Evolutionary conservation across 2,888 invertebrate species (phyloP), one percentile per base, ranked within the genome.

Genomic region (Volucella inflata): DNA sequence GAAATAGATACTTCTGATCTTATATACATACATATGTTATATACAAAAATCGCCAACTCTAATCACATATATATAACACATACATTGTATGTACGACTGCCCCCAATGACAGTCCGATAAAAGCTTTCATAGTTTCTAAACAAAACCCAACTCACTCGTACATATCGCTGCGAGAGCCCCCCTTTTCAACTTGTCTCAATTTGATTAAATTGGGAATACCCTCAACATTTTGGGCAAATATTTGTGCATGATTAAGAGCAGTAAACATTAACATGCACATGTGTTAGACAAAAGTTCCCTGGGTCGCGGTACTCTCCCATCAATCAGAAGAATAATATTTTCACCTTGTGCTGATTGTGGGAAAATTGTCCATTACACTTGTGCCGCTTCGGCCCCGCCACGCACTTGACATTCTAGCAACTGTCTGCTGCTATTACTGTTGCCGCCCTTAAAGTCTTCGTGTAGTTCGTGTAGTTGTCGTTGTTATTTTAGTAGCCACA

Each of bases 171-270:
- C 36, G 14, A 1, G 30, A 40, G 11, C n/a, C 42, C 48, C 44
- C 55, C 64, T 14, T 16, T 44, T 14, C 48, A 38, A 8, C 40
- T 36, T n/a, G n/a, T n/a, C 65, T 53, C 51, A 36, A 51, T 21
- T 65, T 46, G 44, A 17, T 16, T 21, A 36, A 76, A 50, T 55
- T 85, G 65, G 84, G 85, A 85, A 81, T 72, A 85, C 76, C 76
- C 81, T 77, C 72, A 71, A 85, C 62, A 77, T 72, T 81, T 81
- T 81, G 57, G 65, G 72, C 81, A 81, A 85, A 85, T 85, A 85
- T 85, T 85, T 85, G 76, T 81, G 57, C 72, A 81, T 77, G 85
- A 85, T 85, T 85, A 85, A 81, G 68, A 77, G 51, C 71, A 72
- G 76, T 76, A 68, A 51, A 67, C 53, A 75, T 59, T 44, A 44